Conservation (phyloP, 2,888 invertebrate species). For the Lepidochrysops patricia region DNA sequence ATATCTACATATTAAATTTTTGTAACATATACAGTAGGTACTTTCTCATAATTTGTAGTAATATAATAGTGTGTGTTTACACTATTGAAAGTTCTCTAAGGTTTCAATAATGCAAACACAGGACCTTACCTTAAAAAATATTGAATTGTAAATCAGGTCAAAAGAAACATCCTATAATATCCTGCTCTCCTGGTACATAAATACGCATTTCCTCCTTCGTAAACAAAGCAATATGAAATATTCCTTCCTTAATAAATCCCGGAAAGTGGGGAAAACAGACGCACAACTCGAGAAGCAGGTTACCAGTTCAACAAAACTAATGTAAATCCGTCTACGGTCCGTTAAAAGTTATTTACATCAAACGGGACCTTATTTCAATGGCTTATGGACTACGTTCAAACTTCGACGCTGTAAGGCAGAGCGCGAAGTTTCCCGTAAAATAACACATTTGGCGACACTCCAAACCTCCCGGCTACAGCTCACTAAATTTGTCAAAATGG, state of each 20-base stretch:
- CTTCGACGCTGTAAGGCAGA: conserved; percentile 39
- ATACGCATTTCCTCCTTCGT: neutral
- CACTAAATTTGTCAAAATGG: conserved; percentile 45
- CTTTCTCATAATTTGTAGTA: no score
- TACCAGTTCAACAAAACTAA: conserved; percentile 9
- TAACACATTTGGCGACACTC: conserved; percentile 47
- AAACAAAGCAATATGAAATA: neutral
- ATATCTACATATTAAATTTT: no score
- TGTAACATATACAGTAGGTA: no score
- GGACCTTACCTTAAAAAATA: no score
- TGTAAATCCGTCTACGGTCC: neutral
- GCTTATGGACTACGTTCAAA: neutral
- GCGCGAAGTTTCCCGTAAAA: conserved; percentile 41
- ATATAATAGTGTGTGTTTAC: no score
- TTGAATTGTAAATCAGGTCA: no score
- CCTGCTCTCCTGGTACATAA: neutral
- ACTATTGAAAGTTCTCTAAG: no score
- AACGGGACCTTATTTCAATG: neutral
- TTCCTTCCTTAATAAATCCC: neutral
- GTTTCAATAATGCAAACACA: no score
- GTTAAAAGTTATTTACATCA: neutral
- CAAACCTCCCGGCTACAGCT: conserved; percentile 35
- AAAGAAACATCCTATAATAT: neutral
- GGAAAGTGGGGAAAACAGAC: conserved; percentile 1
- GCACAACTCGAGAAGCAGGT: neutral